phyloP scores from a whole-genome alignment of 2,888 invertebrate species.

The Dryococelus australis region DNA sequence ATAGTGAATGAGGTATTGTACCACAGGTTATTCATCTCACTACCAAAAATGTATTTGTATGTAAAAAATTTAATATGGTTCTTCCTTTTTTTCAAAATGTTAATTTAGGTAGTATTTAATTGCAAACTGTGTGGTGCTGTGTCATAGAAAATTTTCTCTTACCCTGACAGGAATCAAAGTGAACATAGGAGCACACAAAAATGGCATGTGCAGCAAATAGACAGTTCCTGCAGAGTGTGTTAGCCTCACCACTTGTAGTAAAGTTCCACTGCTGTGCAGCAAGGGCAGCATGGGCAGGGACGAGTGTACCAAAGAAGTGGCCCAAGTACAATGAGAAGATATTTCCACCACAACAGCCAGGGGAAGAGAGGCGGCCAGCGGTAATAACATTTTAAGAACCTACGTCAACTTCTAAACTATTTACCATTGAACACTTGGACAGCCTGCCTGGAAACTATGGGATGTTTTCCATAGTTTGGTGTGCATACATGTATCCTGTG shows the following conservation, averaged over 20 bases:
- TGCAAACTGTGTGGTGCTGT: no score
- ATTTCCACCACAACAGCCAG: constrained; percentile 78
- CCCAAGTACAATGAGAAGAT: constrained; percentile 74
- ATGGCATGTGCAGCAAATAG: background rate
- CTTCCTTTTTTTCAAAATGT: no score
- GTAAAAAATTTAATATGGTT: no score
- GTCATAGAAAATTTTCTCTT: no score
- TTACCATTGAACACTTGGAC: background rate
- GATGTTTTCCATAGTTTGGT: no score
- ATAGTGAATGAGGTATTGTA: no score
- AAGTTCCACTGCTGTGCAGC: constrained; percentile 4
- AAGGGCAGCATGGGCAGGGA: background rate
- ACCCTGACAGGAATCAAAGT: background rate
- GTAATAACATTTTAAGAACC: constrained; percentile 59
- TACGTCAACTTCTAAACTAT: constrained; percentile 56
- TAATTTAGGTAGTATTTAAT: no score
- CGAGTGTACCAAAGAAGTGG: constrained; percentile 31
- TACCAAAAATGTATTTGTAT: no score
- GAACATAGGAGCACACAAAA: background rate
- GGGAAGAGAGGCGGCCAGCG: constrained; percentile 81
- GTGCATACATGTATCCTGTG: no score
- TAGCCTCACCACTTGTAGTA: background rate
- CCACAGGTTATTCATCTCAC: no score
- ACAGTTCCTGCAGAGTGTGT: background rate
- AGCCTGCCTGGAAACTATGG: background rate